Evolutionary conservation across 1,140 invertebrate species (phyloP).

Genomic region (Cephus cinctus): DNA sequence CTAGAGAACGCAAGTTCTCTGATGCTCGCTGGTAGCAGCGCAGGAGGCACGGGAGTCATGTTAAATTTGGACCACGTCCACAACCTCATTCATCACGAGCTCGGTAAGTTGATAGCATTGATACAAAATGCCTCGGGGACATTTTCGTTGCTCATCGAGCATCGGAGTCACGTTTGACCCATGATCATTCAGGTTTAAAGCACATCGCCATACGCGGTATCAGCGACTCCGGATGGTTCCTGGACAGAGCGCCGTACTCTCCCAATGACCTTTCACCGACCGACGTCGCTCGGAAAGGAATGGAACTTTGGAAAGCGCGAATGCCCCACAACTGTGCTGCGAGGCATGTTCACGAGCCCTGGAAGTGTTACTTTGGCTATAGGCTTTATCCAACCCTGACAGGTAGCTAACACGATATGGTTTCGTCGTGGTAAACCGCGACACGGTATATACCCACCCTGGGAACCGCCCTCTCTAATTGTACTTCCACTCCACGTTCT

Average conservation of each 20-base stretch:
- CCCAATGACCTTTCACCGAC: constrained; percentile 57
- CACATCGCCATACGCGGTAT: constrained; percentile 76
- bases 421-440: no score
- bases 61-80: constrained; percentile 83
- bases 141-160: background rate
- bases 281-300: constrained; percentile 73
- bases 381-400: constrained; percentile 82
- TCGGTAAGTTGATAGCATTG: constrained; percentile 31
- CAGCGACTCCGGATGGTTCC: constrained; percentile 91
- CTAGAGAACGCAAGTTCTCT: constrained; percentile 64
- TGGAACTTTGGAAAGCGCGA: constrained; percentile 79
- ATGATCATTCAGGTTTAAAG: constrained; percentile 44
- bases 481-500: no score
- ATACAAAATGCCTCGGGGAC: background rate
- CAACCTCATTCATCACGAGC: constrained; percentile 64
- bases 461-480: no score
- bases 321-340: constrained; percentile 74
- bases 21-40: constrained; percentile 87
- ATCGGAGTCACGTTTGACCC: background rate
- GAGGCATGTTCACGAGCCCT: constrained; percentile 71
- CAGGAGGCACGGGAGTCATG: constrained; percentile 89
- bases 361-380: constrained; percentile 92
- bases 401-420: no score
- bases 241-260: constrained; percentile 76
- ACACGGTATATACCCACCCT: no score